phyloP scores from a whole-genome alignment of 2,888 invertebrate species.

The Phyllotreta striolata region DNA sequence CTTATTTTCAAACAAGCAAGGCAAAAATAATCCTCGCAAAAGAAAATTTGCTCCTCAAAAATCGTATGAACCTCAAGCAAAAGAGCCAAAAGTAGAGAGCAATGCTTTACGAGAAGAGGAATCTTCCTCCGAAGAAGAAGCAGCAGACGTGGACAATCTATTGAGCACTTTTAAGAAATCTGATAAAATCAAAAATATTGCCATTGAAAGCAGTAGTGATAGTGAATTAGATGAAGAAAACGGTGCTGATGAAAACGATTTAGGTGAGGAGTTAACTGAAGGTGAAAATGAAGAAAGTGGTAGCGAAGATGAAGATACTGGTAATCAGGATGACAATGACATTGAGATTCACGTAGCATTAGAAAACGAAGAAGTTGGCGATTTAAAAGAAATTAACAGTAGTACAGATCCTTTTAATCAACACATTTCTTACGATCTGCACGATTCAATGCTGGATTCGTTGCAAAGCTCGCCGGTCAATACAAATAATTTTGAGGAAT shows the following conservation, averaged over 20 bases:
- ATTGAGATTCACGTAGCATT: conserved; percentile 16
- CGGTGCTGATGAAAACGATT: conserved; percentile 38
- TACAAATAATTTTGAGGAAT: conserved; percentile 59
- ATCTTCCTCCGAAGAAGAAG: conserved; percentile 44
- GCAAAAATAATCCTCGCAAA: conserved; percentile 40
- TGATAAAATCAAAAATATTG: conserved; percentile 43
- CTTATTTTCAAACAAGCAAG: conserved; percentile 37
- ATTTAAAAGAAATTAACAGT: conserved; percentile 56
- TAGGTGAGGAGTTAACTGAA: conserved; percentile 13
- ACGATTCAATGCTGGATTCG: conserved; percentile 68
- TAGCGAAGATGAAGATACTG: conserved; percentile 30
- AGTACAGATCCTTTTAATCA: conserved; percentile 71
- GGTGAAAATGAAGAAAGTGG: conserved; percentile 38
- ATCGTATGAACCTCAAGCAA: conserved; percentile 62
- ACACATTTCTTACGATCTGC: conserved; percentile 74
- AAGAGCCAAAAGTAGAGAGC: conserved; percentile 50
- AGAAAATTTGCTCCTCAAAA: conserved; percentile 48
- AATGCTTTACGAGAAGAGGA: conserved; percentile 23
- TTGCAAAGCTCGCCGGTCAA: conserved; percentile 65
- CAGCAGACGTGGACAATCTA: conserved; percentile 48
- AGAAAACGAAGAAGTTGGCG: conserved; percentile 41
- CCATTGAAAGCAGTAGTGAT: conserved; percentile 59
- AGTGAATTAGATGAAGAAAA: conserved; percentile 43
- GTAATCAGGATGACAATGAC: conserved; percentile 45
- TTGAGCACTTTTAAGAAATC: conserved; percentile 48